These are phyloP conservation scores for Denticeps clupeoides DNA, from an alignment of 2,797 vertebrate genomes.

Conservation along the genomic window DNA sequence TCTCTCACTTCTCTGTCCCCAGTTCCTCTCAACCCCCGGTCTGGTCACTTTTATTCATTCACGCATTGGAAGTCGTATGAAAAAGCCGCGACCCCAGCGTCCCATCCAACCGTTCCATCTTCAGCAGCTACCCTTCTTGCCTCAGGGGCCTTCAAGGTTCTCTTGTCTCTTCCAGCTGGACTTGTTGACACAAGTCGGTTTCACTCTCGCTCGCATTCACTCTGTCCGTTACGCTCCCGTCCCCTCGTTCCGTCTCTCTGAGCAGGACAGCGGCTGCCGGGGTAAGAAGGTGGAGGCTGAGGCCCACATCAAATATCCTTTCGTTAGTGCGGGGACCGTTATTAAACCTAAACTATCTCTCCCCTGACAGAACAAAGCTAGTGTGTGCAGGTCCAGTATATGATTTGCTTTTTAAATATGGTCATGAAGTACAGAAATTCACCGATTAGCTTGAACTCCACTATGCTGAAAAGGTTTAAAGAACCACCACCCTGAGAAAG, in stretches of 20 bases:
- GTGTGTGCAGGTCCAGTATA: too few species aligned
- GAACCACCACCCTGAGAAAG: too few species aligned
- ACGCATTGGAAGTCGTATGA: too few species aligned
- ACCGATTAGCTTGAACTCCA: too few species aligned
- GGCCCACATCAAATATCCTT: constrained; percentile 70
- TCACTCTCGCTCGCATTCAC: too few species aligned
- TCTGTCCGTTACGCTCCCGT: constrained; percentile 37
- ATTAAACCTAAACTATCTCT: constrained; percentile 78
- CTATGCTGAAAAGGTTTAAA: too few species aligned
- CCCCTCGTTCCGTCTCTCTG: constrained; percentile 47
- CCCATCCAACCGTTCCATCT: constrained; percentile 33
- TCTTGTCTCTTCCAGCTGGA: constrained; percentile 82
- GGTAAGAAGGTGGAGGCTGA: constrained; percentile 19
- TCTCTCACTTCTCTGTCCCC: constrained; percentile 56
- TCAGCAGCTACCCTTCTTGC: constrained; percentile 50
- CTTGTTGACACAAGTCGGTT: constrained; percentile 96
- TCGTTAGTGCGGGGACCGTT: constrained; percentile 78
- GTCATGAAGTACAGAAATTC: too few species aligned
- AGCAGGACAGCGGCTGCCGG: constrained; percentile 84
- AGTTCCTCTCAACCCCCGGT: background rate
- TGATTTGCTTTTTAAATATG: constrained; percentile 83
- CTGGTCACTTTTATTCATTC: constrained; percentile 63
- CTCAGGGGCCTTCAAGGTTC: constrained; percentile 62
- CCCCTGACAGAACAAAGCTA: too few species aligned
- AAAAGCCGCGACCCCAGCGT: constrained; percentile 53